Evolutionary conservation across 2,113 vertebrate species (phyloP).

Genomic region (Solea solea): DNA sequence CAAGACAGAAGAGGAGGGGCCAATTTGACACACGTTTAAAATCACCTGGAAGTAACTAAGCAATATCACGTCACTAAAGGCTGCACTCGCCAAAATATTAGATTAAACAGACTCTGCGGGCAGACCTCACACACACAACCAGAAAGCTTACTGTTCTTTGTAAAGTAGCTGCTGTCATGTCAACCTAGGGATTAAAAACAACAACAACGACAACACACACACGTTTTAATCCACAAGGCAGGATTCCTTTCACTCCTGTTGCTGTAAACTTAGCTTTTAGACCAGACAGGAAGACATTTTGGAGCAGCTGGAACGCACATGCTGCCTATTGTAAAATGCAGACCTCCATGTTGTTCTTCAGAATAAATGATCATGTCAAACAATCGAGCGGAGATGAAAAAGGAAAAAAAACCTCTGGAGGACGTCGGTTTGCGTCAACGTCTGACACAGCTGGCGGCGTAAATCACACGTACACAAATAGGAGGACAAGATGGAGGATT

Average conservation of each 20-base stretch:
- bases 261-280: slow-evolving; percentile 1
- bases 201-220: not conserved
- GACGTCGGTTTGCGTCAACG: slow-evolving; percentile 6
- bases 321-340: slow-evolving; percentile 23
- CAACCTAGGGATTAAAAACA: not conserved
- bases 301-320: slow-evolving; percentile 55
- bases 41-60: slow-evolving; percentile 75
- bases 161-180: slow-evolving; percentile 4
- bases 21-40: slow-evolving; percentile 27
- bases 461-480: too few species aligned
- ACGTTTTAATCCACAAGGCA: slow-evolving; percentile 9
- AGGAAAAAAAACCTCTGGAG: not conserved
- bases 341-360: slow-evolving; percentile 13
- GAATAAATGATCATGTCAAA: slow-evolving; percentile 29
- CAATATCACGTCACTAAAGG: slow-evolving; percentile 61
- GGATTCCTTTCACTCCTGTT: slow-evolving; percentile 4
- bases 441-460: not conserved
- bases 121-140: slow-evolving; percentile 56
- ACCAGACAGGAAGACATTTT: slow-evolving; percentile 19
- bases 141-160: not conserved
- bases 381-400: slow-evolving; percentile 12
- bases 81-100: slow-evolving; percentile 68
- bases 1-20: slow-evolving; percentile 7
- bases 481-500: too few species aligned
- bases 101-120: slow-evolving; percentile 65